phyloP scores from a whole-genome alignment of 1,140 invertebrate genomes.

The Bombus waltoni region DNA sequence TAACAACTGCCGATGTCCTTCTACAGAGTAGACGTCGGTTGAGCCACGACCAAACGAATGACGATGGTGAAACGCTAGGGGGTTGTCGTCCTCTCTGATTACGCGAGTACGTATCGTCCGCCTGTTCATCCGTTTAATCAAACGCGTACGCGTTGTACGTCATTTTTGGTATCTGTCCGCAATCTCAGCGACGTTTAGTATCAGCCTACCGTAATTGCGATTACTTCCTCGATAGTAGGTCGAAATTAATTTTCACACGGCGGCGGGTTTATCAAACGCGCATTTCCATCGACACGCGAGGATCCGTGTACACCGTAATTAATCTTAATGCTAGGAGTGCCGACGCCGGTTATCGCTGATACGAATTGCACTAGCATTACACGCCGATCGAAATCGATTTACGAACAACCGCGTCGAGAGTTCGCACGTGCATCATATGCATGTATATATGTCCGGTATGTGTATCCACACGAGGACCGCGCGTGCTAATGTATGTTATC shows the following conservation, averaged over 20 bases:
- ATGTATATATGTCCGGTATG: background rate
- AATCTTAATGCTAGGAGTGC: slow-evolving; percentile 68
- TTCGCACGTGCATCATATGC: slow-evolving; percentile 26
- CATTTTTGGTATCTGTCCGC: slow-evolving; percentile 16
- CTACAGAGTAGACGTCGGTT: background rate
- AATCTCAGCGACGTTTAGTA: background rate
- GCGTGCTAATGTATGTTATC: slow-evolving; percentile 42
- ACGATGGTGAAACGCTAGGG: background rate
- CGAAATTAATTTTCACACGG: slow-evolving; percentile 52
- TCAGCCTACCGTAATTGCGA: slow-evolving; percentile 46
- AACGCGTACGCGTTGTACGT: background rate
- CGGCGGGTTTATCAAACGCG: slow-evolving; percentile 68
- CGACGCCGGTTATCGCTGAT: slow-evolving; percentile 45
- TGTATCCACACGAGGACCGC: background rate
- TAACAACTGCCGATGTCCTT: background rate
- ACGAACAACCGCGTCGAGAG: slow-evolving; percentile 42
- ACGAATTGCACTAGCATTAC: slow-evolving; percentile 20
- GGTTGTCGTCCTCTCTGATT: background rate
- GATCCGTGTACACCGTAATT: slow-evolving; percentile 68
- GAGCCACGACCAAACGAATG: background rate
- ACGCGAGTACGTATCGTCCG: background rate
- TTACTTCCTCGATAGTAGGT: slow-evolving; percentile 39
- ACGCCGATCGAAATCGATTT: slow-evolving; percentile 59
- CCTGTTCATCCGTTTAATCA: slow-evolving; percentile 5
- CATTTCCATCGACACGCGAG: slow-evolving; percentile 66